Conservation (phyloP, 1,140 invertebrate genomes). For the Phthorimaea operculella region DNA sequence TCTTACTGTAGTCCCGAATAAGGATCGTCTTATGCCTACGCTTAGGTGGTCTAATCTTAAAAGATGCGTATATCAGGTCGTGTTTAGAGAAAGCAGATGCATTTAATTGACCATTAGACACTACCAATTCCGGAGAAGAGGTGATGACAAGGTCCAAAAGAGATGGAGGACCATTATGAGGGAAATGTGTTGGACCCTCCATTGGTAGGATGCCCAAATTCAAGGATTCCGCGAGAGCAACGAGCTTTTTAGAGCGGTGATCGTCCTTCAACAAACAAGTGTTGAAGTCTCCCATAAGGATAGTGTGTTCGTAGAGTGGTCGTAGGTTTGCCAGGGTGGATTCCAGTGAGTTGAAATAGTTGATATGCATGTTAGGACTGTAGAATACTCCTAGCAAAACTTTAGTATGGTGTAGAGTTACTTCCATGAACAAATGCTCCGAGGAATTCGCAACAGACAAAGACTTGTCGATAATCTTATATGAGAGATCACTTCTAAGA, state of each 20-base stretch:
- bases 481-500: neutral
- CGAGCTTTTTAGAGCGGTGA: neutral
- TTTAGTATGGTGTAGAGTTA: neutral
- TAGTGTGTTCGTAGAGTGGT: neutral
- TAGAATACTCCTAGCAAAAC: neutral
- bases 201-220: neutral
- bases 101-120: neutral
- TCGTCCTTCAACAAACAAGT: conserved; percentile 1
- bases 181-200: neutral
- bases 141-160: neutral
- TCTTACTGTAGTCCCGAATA: too few relatives aligned
- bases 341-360: conserved; percentile 4
- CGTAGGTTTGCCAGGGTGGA: neutral
- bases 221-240: neutral
- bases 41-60: neutral
- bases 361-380: neutral
- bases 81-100: neutral
- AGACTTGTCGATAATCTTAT: neutral
- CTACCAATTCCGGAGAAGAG: neutral
- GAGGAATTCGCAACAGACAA: neutral
- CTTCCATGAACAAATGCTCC: neutral
- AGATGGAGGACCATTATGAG: neutral
- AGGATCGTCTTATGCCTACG: neutral
- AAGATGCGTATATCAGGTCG: neutral
- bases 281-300: neutral